Percentiles rank a stretch among this genome's conserved stretches.
These are phyloP conservation scores for Oryzaephilus surinamensis DNA, from an alignment of 1,140 invertebrate genomes.

Conservation along the genomic window DNA sequence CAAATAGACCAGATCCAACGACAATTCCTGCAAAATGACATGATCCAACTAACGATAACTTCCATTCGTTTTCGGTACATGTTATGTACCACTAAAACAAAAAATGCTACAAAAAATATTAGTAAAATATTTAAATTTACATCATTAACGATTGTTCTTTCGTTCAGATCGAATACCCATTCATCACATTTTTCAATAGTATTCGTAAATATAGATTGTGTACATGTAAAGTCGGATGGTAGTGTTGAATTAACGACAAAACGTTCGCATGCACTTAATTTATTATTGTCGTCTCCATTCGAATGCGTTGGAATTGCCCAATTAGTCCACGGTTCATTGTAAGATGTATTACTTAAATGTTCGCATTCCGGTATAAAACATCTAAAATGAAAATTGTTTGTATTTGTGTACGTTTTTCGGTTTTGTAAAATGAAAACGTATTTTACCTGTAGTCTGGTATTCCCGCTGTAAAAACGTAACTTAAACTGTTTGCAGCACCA, in stretches of 20 bases:
- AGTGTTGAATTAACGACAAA: constrained; percentile 16
- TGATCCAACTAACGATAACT: constrained; percentile 50
- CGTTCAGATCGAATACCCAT: constrained; percentile 41
- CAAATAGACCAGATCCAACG: constrained; percentile 44
- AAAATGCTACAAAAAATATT: no score
- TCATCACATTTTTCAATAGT: constrained; percentile 32
- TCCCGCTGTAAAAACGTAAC: constrained; percentile 50
- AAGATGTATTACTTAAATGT: constrained; percentile 23
- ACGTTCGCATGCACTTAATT: constrained; percentile 29
- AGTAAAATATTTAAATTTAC: constrained; percentile 27
- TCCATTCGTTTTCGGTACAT: constrained; percentile 50
- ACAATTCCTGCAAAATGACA: constrained; percentile 50
- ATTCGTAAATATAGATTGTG: constrained; percentile 27
- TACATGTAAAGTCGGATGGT: no score
- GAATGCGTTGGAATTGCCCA: constrained; percentile 36
- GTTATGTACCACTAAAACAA: constrained; percentile 43
- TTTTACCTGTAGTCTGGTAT: constrained; percentile 42
- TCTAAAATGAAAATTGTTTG: constrained; percentile 9
- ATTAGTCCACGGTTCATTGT: constrained; percentile 36
- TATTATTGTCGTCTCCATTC: constrained; percentile 1
- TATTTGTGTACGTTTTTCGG: no score
- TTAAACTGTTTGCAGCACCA: constrained; percentile 46
- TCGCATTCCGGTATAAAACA: constrained; percentile 45
- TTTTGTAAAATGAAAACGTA: constrained; percentile 7
- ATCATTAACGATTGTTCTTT: constrained; percentile 46